phyloP scores from a whole-genome alignment of 2,113 vertebrate genomes.

The Scytalopus superciliaris region DNA sequence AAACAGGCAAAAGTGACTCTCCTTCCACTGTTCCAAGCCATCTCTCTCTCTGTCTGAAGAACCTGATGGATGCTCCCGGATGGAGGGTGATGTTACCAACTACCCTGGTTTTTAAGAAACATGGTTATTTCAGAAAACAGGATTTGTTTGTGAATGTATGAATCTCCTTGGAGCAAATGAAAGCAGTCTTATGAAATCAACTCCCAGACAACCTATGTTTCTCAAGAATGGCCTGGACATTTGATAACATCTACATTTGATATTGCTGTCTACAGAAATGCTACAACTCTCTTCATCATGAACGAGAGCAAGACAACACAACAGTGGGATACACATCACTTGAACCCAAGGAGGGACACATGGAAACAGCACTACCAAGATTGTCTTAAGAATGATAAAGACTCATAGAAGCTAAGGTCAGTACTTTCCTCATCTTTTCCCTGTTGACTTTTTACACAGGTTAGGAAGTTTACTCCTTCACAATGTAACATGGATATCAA shows the following conservation, averaged over 20 bases:
- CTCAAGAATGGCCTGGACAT: background rate
- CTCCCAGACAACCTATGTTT: background rate
- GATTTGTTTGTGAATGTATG: background rate
- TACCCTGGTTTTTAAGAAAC: background rate
- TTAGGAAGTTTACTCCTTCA: background rate
- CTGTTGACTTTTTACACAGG: background rate
- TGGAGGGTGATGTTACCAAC: background rate
- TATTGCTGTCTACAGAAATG: background rate
- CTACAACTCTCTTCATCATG: background rate
- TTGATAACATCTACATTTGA: background rate
- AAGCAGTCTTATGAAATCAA: background rate
- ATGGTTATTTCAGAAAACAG: background rate
- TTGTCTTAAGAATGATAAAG: background rate
- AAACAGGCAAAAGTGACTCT: background rate
- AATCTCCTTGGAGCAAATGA: background rate
- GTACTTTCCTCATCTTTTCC: background rate
- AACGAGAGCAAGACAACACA: background rate
- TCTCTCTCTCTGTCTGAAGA: background rate
- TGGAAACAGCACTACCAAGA: background rate
- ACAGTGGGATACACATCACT: background rate
- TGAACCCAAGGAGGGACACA: background rate
- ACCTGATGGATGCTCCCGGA: background rate
- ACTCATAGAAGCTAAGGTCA: background rate
- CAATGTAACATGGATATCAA: background rate
- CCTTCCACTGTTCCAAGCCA: background rate